These are phyloP conservation scores for Cettia cetti DNA, from an alignment of 2,113 vertebrate species.

Conservation along the genomic window DNA sequence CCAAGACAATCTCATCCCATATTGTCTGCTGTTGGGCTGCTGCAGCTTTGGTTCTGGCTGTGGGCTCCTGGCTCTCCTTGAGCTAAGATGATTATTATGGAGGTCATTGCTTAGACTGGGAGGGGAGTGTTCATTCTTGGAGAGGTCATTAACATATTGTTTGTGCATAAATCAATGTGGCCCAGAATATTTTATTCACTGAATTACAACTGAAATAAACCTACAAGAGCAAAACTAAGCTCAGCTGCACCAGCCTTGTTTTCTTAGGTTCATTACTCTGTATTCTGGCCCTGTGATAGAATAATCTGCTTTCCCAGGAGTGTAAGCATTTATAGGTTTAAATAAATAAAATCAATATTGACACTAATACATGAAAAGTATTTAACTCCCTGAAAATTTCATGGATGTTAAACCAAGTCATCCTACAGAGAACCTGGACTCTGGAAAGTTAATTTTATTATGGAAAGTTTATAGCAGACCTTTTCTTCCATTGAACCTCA, in stretches of 20 bases:
- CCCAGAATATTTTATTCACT: not conserved
- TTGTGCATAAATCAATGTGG: not conserved
- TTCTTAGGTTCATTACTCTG: not conserved
- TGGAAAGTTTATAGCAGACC: not conserved
- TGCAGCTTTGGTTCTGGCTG: not conserved
- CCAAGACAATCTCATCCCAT: not conserved
- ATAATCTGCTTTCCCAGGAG: not conserved
- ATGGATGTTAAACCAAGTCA: not conserved
- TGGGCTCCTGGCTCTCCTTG: not conserved
- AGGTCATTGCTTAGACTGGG: not conserved
- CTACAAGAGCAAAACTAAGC: not conserved
- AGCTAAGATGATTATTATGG: not conserved
- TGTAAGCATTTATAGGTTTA: not conserved
- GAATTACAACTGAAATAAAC: not conserved
- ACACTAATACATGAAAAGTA: not conserved
- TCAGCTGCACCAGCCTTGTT: not conserved
- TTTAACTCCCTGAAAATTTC: not conserved
- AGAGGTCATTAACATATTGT: not conserved
- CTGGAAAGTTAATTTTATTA: not conserved
- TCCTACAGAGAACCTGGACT: not conserved
- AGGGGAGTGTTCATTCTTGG: not conserved
- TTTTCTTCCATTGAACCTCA: not conserved
- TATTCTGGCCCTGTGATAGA: not conserved
- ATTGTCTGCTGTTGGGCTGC: not conserved
- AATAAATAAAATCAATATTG: not conserved